These are phyloP conservation scores for Cotesia glomerata DNA, from an alignment of 1,140 invertebrate genomes.

Conservation along the genomic window DNA sequence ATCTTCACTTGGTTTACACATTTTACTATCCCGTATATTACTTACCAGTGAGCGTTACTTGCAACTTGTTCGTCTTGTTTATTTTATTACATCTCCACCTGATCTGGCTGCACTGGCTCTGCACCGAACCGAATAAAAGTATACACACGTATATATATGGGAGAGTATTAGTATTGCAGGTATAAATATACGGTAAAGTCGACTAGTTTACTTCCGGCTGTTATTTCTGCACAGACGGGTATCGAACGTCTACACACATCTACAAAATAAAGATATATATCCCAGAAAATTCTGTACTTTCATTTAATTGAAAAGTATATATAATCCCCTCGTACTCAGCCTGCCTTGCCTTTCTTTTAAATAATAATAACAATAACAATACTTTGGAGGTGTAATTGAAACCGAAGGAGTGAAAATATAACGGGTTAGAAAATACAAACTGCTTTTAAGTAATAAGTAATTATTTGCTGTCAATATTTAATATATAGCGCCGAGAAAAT, in stretches of 20 bases:
- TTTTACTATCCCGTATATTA: neutral
- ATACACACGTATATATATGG: neutral
- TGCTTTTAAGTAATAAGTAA: neutral
- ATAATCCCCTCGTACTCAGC: neutral
- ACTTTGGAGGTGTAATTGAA: neutral
- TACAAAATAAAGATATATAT: slow-evolving; percentile 9
- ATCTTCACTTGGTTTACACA: neutral
- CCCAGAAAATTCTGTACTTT: slow-evolving; percentile 16
- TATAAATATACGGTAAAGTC: neutral
- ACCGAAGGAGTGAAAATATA: neutral
- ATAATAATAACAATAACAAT: neutral
- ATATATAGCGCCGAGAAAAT: too few species aligned
- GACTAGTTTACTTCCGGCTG: neutral
- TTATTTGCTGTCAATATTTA: too few species aligned
- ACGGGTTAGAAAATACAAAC: neutral
- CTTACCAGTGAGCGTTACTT: neutral
- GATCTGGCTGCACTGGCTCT: neutral
- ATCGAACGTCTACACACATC: neutral
- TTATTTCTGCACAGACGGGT: slow-evolving; percentile 10
- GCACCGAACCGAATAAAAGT: neutral
- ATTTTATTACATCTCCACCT: slow-evolving; percentile 6
- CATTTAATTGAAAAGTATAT: slow-evolving; percentile 27
- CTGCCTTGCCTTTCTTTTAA: neutral
- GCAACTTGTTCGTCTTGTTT: slow-evolving; percentile 2
- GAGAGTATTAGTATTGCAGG: neutral